A percentile compares a stretch with the other conserved stretches of the same genome.
These are phyloP conservation scores for Helostoma temminkii DNA, from an alignment of 2,797 vertebrate genomes.

Conservation along the genomic window DNA sequence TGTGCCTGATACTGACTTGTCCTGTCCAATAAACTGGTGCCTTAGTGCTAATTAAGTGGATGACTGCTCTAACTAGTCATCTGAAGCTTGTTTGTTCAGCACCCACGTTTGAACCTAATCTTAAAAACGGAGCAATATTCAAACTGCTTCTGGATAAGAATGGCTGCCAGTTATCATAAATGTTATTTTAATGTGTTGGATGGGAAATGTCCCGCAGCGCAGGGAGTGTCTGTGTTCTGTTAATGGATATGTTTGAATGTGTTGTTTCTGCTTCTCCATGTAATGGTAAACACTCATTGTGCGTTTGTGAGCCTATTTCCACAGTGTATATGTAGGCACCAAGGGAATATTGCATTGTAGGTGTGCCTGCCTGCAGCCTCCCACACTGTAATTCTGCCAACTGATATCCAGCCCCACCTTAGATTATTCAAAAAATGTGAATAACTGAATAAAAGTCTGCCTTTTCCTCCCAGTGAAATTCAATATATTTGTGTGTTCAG, in stretches of 20 bases:
- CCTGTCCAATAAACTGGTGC: neutral
- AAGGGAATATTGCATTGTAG: constrained; percentile 25
- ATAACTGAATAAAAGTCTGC: constrained; percentile 9
- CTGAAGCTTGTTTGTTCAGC: neutral
- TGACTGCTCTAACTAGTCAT: constrained; percentile 12
- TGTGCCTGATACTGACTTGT: neutral
- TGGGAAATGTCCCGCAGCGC: constrained; percentile 2
- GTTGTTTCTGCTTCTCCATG: constrained; percentile 20
- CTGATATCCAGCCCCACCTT: constrained; percentile 15
- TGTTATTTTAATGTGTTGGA: constrained; percentile 22
- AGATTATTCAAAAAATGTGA: constrained; percentile 19
- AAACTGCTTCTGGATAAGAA: neutral
- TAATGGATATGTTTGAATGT: constrained; percentile 32
- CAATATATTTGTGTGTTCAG: constrained; percentile 2
- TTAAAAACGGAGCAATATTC: constrained; percentile 19
- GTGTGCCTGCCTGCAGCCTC: constrained; percentile 31
- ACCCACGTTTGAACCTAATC: neutral
- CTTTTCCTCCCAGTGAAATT: constrained; percentile 10
- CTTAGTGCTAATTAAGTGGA: constrained; percentile 15
- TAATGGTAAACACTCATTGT: constrained; percentile 22
- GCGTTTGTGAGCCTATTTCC: constrained; percentile 21
- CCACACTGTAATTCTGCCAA: constrained; percentile 39
- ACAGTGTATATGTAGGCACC: constrained; percentile 8
- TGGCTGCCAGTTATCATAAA: constrained; percentile 14
- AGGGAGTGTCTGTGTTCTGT: constrained; percentile 16